These are phyloP conservation scores for Pogonophryne albipinna DNA, from an alignment of 2,797 vertebrate genomes.

Conservation along the genomic window DNA sequence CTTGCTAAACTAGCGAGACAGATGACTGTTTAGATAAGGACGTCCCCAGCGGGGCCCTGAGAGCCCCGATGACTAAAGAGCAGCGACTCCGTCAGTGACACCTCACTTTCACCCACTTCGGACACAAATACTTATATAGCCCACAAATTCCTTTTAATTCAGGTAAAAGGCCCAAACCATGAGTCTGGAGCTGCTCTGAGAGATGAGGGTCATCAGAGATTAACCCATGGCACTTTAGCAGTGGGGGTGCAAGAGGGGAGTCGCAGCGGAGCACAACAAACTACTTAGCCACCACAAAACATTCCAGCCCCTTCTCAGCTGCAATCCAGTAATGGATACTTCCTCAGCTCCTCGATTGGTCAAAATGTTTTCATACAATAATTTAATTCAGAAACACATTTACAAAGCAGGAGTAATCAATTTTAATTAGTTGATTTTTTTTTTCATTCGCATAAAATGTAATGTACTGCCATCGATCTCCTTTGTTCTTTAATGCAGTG, in stretches of 20 bases:
- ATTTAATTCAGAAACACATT: slow-evolving; percentile 93
- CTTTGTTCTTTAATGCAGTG: slow-evolving; percentile 92
- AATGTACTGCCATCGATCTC: slow-evolving; percentile 91
- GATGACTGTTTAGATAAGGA: slow-evolving; percentile 80
- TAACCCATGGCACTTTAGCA: slow-evolving; percentile 84
- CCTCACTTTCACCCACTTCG: slow-evolving; percentile 73
- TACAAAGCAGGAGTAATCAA: slow-evolving; percentile 92
- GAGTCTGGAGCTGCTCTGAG: slow-evolving; percentile 68
- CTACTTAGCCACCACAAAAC: slow-evolving; percentile 88
- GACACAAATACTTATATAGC: slow-evolving; percentile 66
- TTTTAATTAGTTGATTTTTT: slow-evolving; percentile 92
- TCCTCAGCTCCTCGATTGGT: slow-evolving; percentile 89
- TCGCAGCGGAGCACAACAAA: slow-evolving; percentile 78
- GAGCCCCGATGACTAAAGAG: slow-evolving; percentile 69
- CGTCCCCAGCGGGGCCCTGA: slow-evolving; percentile 62
- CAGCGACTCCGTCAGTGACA: slow-evolving; percentile 64
- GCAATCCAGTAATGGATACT: slow-evolving; percentile 92
- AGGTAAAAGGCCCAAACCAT: slow-evolving; percentile 82
- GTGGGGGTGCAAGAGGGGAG: slow-evolving; percentile 65
- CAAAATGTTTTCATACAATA: slow-evolving; percentile 93
- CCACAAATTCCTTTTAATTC: slow-evolving; percentile 83
- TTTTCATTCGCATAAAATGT: slow-evolving; percentile 90
- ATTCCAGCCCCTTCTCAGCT: slow-evolving; percentile 84
- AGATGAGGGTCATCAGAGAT: slow-evolving; percentile 83
- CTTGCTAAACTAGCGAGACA: slow-evolving; percentile 76